Percentiles rank a stretch among this genome's conserved stretches.
Evolutionary conservation across 2,113 vertebrate genomes (phyloP).

Genomic region (Dasyurus viverrinus): DNA sequence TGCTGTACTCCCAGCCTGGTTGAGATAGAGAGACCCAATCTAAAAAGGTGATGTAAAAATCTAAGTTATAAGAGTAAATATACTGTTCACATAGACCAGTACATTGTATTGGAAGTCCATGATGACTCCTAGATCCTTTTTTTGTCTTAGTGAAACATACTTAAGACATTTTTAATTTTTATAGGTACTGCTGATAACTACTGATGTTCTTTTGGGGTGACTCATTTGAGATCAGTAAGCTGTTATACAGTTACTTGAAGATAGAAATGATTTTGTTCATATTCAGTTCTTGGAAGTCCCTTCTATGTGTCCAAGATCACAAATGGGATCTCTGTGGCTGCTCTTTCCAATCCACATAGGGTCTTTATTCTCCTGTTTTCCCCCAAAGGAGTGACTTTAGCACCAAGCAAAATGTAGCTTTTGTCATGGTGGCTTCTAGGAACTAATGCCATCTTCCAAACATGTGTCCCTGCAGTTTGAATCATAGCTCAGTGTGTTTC

Average conservation of each 20-base stretch:
- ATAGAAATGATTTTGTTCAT: not conserved
- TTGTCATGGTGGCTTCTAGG: not conserved
- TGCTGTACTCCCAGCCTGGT: not conserved
- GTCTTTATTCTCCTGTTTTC: not conserved
- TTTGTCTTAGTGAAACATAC: not conserved
- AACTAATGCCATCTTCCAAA: not conserved
- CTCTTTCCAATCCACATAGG: not conserved
- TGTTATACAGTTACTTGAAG: constrained; percentile 19
- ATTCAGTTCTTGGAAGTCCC: not conserved
- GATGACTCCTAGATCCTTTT: not conserved
- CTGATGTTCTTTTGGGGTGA: not conserved
- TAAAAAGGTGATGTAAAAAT: not conserved
- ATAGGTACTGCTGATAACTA: not conserved
- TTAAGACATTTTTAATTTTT: not conserved
- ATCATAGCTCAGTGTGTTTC: not conserved
- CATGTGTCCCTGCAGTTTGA: not conserved
- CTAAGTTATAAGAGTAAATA: not conserved
- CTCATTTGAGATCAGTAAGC: not conserved
- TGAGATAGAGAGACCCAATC: not conserved
- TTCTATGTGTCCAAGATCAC: not conserved
- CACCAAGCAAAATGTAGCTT: not conserved
- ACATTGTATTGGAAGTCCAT: not conserved
- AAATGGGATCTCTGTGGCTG: not conserved
- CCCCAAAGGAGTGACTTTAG: not conserved
- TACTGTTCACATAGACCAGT: not conserved